Conservation (phyloP, 2,888 invertebrate genomes). For the Mythimna ferrago region DNA sequence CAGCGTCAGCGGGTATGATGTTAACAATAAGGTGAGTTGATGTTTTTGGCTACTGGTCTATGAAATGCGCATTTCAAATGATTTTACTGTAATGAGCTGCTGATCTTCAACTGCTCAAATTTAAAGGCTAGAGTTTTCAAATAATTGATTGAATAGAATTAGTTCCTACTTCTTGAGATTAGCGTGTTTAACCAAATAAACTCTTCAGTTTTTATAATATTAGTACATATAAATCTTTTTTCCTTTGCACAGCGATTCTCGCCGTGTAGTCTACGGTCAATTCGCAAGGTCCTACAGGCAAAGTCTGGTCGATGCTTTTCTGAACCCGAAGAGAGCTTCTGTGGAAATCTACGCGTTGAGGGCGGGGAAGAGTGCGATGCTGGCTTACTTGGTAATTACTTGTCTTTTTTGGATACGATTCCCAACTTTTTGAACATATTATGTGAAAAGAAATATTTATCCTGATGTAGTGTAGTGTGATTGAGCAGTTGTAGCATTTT, state of each 20-base stretch:
- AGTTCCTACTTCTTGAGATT: no score
- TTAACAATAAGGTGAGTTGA: conserved; percentile 92
- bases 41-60: not conserved
- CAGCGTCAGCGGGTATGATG: conserved; percentile 98
- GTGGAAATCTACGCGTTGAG: conserved; percentile 98
- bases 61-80: not conserved
- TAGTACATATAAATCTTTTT: not conserved
- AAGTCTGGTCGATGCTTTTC: conserved; percentile 98
- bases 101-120: not conserved
- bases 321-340: conserved; percentile 98
- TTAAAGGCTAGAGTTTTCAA: no score
- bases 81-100: not conserved
- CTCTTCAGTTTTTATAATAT: no score
- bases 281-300: conserved; percentile 97
- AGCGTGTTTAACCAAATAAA: no score
- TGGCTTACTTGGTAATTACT: conserved; percentile 94
- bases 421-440: not conserved
- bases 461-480: not conserved
- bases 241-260: conserved; percentile 95
- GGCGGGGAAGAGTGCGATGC: conserved; percentile 99
- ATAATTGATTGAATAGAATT: no score
- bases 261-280: conserved; percentile 97
- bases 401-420: not conserved
- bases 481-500: not conserved
- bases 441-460: not conserved